Evolutionary conservation across 2,113 vertebrate genomes (phyloP).

Genomic region (Oreamnos americanus): DNA sequence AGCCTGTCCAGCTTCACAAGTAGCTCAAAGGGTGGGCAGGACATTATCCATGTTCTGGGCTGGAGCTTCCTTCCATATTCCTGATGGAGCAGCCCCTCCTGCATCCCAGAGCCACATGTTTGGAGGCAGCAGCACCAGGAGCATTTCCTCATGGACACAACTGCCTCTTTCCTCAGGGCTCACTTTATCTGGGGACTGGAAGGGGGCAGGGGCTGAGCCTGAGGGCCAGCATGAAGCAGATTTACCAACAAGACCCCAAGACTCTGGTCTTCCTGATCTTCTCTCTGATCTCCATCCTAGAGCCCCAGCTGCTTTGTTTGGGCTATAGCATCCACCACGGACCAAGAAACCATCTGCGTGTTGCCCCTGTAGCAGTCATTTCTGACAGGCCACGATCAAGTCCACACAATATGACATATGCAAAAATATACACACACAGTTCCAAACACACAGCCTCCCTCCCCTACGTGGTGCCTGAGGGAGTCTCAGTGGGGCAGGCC

Average conservation of each 20-base stretch:
- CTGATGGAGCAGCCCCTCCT: not conserved
- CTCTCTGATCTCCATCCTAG: not conserved
- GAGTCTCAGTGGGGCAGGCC: not conserved
- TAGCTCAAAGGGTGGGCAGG: not conserved
- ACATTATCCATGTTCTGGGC: too few relatives aligned
- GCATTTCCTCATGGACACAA: not conserved
- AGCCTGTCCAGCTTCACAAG: not conserved
- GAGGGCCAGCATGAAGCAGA: not conserved
- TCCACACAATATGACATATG: not conserved
- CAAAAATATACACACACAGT: not conserved
- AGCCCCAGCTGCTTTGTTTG: not conserved
- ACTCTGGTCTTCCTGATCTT: not conserved
- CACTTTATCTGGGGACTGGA: not conserved
- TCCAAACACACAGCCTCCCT: not conserved
- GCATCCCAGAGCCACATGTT: not conserved
- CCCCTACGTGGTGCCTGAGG: not conserved
- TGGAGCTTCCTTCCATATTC: not conserved
- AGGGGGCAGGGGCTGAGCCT: not conserved
- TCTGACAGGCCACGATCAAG: not conserved
- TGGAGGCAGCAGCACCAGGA: not conserved
- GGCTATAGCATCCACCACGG: not conserved
- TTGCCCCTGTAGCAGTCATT: not conserved
- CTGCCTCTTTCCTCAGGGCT: not conserved
- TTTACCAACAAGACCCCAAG: not conserved
- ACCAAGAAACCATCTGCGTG: not conserved